Evolutionary conservation across 2,888 invertebrate genomes (phyloP).

Genomic region (Tromatobia lineatoria): DNA sequence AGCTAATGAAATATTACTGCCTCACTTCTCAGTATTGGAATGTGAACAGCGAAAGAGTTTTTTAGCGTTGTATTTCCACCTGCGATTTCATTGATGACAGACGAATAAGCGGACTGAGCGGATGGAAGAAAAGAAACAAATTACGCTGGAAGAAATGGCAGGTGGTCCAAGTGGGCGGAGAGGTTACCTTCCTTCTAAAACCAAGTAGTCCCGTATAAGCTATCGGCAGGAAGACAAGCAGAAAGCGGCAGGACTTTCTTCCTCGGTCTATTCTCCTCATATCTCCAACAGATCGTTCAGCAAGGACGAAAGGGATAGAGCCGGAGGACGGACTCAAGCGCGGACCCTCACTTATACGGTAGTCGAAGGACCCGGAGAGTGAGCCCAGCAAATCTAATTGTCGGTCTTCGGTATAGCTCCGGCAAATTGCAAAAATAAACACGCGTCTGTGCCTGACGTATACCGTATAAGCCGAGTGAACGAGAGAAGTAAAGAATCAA

Average conservation of each 20-base stretch:
- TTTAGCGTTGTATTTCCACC: constrained; percentile 71
- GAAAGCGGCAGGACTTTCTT: constrained; percentile 55
- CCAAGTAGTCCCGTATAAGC: constrained; percentile 41
- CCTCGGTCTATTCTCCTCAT: constrained; percentile 56
- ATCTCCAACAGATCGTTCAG: constrained; percentile 30
- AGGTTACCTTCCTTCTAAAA: constrained; percentile 40
- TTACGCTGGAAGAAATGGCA: constrained; percentile 76
- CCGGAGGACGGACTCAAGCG: constrained; percentile 24
- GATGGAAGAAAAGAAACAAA: constrained; percentile 74
- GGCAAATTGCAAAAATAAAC: constrained; percentile 85
- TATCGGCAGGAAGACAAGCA: constrained; percentile 57
- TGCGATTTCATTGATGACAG: constrained; percentile 75
- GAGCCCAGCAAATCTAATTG: constrained; percentile 84
- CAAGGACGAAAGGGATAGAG: constrained; percentile 6
- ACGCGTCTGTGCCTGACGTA: constrained; percentile 73
- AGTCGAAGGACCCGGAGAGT: constrained; percentile 78
- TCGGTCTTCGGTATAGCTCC: constrained; percentile 78
- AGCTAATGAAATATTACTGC: background rate
- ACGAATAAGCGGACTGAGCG: constrained; percentile 55
- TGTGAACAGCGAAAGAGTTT: background rate
- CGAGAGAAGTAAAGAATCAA: constrained; percentile 72
- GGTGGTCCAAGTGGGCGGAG: constrained; percentile 80
- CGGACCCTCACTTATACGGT: constrained; percentile 82
- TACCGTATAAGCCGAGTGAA: constrained; percentile 70
- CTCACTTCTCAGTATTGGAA: constrained; percentile 9